phyloP scores from a whole-genome alignment of 2,888 invertebrate species.

The Lycaena phlaeas region DNA sequence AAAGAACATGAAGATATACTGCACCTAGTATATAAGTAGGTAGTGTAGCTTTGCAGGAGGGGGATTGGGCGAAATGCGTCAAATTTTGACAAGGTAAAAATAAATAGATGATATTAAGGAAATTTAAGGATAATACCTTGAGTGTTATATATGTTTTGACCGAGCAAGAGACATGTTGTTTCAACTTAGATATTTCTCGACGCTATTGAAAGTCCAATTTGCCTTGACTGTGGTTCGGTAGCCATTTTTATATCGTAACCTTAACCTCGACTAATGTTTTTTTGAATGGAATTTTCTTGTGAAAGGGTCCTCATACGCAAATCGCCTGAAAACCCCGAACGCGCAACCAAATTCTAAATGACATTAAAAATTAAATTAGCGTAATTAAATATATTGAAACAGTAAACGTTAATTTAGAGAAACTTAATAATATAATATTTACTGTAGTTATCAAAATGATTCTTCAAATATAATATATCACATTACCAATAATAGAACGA shows the following conservation, averaged over 20 bases:
- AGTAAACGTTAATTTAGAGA: slow-evolving; percentile 40
- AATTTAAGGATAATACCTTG: not conserved
- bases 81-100: too few species aligned
- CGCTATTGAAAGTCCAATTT: too few species aligned
- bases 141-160: not conserved
- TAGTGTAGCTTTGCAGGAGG: slow-evolving; percentile 44
- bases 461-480: slow-evolving; percentile 1
- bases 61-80: slow-evolving; percentile 30
- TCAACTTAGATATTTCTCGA: too few species aligned
- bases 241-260: too few species aligned
- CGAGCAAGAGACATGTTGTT: too few species aligned
- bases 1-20: slow-evolving; percentile 49
- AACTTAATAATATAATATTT: slow-evolving; percentile 37
- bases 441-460: slow-evolving; percentile 28
- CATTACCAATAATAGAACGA: not conserved
- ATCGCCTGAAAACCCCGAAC: slow-evolving; percentile 37
- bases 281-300: too few species aligned
- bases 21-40: slow-evolving; percentile 60
- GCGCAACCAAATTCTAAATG: slow-evolving; percentile 70
- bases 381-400: slow-evolving; percentile 37
- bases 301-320: too few species aligned
- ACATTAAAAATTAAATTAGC: slow-evolving; percentile 53
- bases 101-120: not conserved
- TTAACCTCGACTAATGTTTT: too few species aligned
- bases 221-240: too few species aligned